phyloP scores from a whole-genome alignment of 2,113 vertebrate species.

The Ophthalmotilapia sp. region DNA sequence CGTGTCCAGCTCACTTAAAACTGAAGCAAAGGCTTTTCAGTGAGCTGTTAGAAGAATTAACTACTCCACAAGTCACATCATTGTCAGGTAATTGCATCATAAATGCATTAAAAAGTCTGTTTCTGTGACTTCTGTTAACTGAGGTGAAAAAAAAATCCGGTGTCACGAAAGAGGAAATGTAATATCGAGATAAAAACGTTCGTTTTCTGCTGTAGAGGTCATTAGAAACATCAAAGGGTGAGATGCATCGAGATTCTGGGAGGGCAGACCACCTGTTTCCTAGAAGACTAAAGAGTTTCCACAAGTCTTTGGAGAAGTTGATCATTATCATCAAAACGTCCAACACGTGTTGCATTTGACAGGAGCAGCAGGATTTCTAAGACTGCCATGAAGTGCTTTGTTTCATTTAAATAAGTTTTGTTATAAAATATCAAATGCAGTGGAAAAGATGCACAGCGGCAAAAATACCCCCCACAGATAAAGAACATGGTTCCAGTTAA shows the following conservation, averaged over 20 bases:
- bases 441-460: neutral
- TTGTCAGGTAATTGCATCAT: neutral
- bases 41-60: neutral
- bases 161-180: accelerated
- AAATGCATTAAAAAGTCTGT: neutral
- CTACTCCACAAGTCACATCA: accelerated
- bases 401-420: neutral
- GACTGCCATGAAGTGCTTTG: neutral
- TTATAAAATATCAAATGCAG: no score
- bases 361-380: neutral
- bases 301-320: neutral
- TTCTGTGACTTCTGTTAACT: neutral
- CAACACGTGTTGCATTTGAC: neutral
- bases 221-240: neutral
- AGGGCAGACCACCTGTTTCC: neutral
- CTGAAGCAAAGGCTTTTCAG: neutral
- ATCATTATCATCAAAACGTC: neutral
- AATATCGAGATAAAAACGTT: neutral
- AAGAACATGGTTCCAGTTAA: neutral
- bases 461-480: neutral
- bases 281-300: neutral
- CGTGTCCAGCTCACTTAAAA: neutral
- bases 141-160: accelerated
- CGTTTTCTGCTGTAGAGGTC: neutral
- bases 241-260: neutral